Evolutionary conservation across 2,888 invertebrate genomes (phyloP).

Genomic region (Nebria brevicollis): DNA sequence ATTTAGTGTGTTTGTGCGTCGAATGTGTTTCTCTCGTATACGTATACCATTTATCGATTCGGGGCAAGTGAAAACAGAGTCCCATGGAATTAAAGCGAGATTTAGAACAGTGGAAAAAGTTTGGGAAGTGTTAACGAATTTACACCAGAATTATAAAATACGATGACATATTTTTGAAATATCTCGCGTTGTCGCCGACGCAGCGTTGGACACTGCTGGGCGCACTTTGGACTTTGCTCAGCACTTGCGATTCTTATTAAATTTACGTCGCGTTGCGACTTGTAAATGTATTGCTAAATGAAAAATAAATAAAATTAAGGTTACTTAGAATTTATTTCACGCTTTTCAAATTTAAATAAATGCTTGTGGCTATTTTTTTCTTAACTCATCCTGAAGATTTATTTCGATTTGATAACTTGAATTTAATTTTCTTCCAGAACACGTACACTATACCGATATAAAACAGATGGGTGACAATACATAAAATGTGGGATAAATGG

Average conservation of each 20-base stretch:
- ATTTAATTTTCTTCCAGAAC: too few species aligned
- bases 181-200: slow-evolving; percentile 9
- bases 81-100: slow-evolving; percentile 43
- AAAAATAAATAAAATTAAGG: slow-evolving; percentile 39
- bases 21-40: slow-evolving; percentile 34
- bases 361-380: neutral
- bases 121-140: slow-evolving; percentile 47
- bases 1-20: slow-evolving; percentile 36
- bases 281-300: slow-evolving; percentile 21
- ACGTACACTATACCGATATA: too few species aligned
- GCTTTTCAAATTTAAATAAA: neutral
- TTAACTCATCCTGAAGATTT: too few species aligned
- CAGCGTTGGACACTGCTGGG: slow-evolving; percentile 21
- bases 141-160: slow-evolving; percentile 47
- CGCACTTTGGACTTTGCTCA: slow-evolving; percentile 3
- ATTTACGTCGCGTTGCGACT: slow-evolving; percentile 24
- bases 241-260: slow-evolving; percentile 27
- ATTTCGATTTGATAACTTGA: too few species aligned
- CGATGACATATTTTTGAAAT: slow-evolving; percentile 24
- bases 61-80: slow-evolving; percentile 44
- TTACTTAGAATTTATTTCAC: too few species aligned
- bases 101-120: slow-evolving; percentile 42
- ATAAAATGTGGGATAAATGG: slow-evolving; percentile 2
- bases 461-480: neutral
- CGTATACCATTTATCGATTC: slow-evolving; percentile 32